These are phyloP conservation scores for Drosophila kanekoi DNA, from an alignment of 2,888 invertebrate genomes.

Conservation along the genomic window DNA sequence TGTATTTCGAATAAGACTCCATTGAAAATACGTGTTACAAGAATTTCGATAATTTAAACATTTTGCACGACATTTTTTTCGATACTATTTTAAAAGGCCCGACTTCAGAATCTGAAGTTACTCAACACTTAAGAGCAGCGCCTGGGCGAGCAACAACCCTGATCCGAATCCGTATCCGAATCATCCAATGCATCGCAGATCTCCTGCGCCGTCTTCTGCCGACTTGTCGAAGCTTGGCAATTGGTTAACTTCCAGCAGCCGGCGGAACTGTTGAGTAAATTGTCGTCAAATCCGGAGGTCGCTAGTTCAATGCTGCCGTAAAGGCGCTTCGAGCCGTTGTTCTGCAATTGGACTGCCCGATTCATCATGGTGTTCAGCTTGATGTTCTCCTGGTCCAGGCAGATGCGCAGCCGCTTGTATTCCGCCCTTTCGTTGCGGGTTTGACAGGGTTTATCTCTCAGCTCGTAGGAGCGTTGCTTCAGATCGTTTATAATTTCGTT, in stretches of 20 bases:
- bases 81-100: too few species aligned
- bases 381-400: conserved; percentile 73
- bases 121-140: not conserved
- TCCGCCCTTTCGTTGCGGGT: conserved; percentile 65
- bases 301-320: conserved; percentile 75
- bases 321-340: conserved; percentile 67
- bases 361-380: conserved; percentile 71
- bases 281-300: conserved; percentile 44
- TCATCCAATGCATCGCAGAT: conserved; percentile 37
- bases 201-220: conserved; percentile 20
- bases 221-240: not conserved
- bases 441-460: conserved; percentile 49
- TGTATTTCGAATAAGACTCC: not conserved
- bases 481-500: conserved; percentile 30
- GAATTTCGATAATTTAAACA: not conserved
- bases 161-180: conserved; percentile 24
- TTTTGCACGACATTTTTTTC: not conserved
- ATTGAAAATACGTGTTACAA: not conserved
- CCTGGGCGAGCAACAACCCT: conserved; percentile 10
- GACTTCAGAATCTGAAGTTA: too few species aligned
- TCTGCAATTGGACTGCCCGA: conserved; percentile 76
- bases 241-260: not conserved
- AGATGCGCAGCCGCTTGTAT: conserved; percentile 60
- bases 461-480: conserved; percentile 1
- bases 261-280: not conserved